Percentiles rank a stretch among this genome's conserved stretches.
Conservation (phyloP, 2,113 vertebrate species). For the Paramisgurnus dabryanus region DNA sequence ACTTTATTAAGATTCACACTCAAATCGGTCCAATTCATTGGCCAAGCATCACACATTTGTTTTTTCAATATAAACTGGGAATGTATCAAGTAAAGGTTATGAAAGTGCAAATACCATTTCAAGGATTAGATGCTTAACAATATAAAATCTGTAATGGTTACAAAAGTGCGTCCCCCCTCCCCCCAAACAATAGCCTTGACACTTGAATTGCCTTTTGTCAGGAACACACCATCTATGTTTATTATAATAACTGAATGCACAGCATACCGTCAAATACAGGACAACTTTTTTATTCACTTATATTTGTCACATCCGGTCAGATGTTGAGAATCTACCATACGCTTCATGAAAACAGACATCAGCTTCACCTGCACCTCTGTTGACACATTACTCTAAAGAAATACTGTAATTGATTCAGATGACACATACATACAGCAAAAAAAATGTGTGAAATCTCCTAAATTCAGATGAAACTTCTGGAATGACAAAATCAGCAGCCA, state of each 20-base stretch:
- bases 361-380: conserved; percentile 41
- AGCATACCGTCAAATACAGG: conserved; percentile 72
- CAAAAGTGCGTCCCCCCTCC: conserved; percentile 82
- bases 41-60: conserved; percentile 89
- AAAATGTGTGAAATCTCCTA: background rate
- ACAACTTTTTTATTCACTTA: conserved; percentile 24
- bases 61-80: conserved; percentile 92
- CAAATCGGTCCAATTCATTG: conserved; percentile 80
- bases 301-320: conserved; percentile 30
- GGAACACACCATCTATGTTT: conserved; percentile 81
- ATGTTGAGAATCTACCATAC: conserved; percentile 31
- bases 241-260: conserved; percentile 76
- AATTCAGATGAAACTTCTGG: background rate
- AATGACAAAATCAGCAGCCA: no score
- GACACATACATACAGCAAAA: conserved; percentile 12
- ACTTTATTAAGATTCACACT: conserved; percentile 63
- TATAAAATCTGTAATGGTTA: conserved; percentile 92
- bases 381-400: conserved; percentile 48
- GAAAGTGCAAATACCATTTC: conserved; percentile 99
- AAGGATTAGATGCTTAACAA: conserved; percentile 94
- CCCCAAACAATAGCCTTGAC: conserved; percentile 55
- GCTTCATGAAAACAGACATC: conserved; percentile 26
- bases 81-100: conserved; percentile 99
- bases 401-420: conserved; percentile 41
- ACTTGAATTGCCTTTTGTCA: conserved; percentile 73